Evolutionary conservation across 2,797 vertebrate genomes (phyloP).

Genomic region (Rhadinocentrus ornatus): DNA sequence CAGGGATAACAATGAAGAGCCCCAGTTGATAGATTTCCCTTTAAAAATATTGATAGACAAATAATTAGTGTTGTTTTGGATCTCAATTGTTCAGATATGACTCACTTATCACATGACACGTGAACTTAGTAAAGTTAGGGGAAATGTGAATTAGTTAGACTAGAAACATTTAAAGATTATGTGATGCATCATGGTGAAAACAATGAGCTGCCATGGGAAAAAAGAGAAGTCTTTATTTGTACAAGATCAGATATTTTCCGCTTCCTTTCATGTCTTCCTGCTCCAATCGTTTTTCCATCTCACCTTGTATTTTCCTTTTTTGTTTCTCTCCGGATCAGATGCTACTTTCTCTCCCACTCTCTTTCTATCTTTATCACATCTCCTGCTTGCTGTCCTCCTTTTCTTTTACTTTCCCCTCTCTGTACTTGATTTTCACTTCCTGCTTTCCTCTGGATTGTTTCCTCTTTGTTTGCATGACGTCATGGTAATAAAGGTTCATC

Average conservation of each 20-base stretch:
- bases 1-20: conserved; percentile 51
- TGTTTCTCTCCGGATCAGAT: conserved; percentile 29
- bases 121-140: not conserved
- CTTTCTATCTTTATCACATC: conserved; percentile 65
- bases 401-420: conserved; percentile 15
- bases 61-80: conserved; percentile 28
- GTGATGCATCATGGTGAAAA: not conserved
- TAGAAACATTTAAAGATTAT: not conserved
- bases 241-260: conserved; percentile 14
- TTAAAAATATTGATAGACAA: conserved; percentile 30
- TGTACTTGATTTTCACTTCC: conserved; percentile 48
- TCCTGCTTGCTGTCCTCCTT: conserved; percentile 50
- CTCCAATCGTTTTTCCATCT: conserved; percentile 9
- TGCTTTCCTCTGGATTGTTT: conserved; percentile 47
- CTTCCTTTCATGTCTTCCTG: conserved; percentile 19
- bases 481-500: conserved; percentile 40
- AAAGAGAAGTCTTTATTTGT: not conserved
- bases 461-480: conserved; percentile 45
- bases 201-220: not conserved
- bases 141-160: not conserved
- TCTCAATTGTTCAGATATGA: conserved; percentile 40
- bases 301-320: conserved; percentile 33
- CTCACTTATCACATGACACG: conserved; percentile 1
- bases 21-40: conserved; percentile 48
- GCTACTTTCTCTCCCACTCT: conserved; percentile 48